Percentiles rank a stretch among this genome's conserved stretches.
Evolutionary conservation across 2,888 invertebrate species (phyloP).

Genomic region (Caenorhabditis sinica): DNA sequence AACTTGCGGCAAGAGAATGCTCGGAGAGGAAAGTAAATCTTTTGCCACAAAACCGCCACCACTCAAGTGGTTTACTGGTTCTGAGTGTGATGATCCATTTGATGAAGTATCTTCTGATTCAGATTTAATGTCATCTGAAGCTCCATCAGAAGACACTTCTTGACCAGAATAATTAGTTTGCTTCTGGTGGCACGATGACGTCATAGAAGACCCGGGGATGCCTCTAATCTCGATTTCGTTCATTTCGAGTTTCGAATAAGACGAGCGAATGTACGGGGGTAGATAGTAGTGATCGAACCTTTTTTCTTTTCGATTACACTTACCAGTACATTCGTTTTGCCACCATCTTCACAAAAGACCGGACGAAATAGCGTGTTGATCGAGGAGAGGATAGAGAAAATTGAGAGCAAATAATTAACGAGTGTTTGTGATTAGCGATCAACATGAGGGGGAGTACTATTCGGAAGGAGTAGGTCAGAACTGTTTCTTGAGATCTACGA

Average conservation of each 20-base stretch:
- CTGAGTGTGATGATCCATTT: constrained; percentile 21
- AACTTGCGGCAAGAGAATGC: constrained; percentile 34
- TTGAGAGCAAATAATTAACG: constrained; percentile 63
- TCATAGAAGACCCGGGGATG: constrained; percentile 22
- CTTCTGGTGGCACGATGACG: constrained; percentile 41
- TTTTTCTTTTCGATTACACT: constrained; percentile 46
- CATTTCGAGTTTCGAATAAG: constrained; percentile 34
- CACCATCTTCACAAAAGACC: constrained; percentile 51
- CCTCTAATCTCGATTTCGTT: constrained; percentile 45
- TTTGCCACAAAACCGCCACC: constrained; percentile 45
- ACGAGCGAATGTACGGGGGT: constrained; percentile 5
- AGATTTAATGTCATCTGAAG: constrained; percentile 28
- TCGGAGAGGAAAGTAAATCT: constrained; percentile 56
- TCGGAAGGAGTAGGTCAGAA: neutral
- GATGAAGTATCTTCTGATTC: constrained; percentile 33
- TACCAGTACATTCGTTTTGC: constrained; percentile 55
- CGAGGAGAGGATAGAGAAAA: constrained; percentile 32
- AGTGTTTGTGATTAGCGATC: constrained; percentile 61
- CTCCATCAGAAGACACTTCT: constrained; percentile 23
- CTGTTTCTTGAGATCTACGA: constrained; percentile 1
- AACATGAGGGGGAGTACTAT: constrained; percentile 14
- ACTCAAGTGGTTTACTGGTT: constrained; percentile 50
- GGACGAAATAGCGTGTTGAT: constrained; percentile 30
- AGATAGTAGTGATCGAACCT: constrained; percentile 35
- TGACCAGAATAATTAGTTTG: constrained; percentile 32